phyloP scores from a whole-genome alignment of 2,113 vertebrate genomes.

The Muntiacus reevesi region DNA sequence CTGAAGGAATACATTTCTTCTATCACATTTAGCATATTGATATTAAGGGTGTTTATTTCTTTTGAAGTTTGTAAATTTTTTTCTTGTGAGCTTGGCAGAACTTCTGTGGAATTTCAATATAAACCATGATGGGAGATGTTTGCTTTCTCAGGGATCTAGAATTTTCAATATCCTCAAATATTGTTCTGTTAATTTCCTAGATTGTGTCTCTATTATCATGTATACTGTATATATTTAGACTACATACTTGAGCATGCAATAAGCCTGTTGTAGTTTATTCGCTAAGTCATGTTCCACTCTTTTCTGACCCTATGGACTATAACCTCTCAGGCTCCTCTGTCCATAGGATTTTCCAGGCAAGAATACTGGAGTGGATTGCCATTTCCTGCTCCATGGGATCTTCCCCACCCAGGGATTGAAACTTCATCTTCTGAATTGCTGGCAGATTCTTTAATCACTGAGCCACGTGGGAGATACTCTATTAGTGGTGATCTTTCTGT shows the following conservation, averaged over 20 bases:
- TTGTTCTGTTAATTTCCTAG: neutral
- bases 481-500: neutral
- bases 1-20: neutral
- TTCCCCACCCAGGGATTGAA: neutral
- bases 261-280: neutral
- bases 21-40: neutral
- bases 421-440: neutral
- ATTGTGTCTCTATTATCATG: neutral
- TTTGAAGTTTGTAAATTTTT: neutral
- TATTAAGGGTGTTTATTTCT: neutral
- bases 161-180: neutral
- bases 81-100: neutral
- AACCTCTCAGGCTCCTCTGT: neutral
- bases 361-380: neutral
- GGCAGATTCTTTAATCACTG: neutral
- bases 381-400: neutral
- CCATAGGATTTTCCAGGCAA: neutral
- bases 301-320: neutral
- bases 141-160: neutral
- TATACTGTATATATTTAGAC: neutral
- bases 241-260: neutral
- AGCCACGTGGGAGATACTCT: neutral
- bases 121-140: neutral
- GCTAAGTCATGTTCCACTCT: neutral
- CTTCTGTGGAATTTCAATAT: neutral